Base-by-base conservation (phyloP, 1,140 invertebrate species). In the Procambarus virginalis region DNA sequence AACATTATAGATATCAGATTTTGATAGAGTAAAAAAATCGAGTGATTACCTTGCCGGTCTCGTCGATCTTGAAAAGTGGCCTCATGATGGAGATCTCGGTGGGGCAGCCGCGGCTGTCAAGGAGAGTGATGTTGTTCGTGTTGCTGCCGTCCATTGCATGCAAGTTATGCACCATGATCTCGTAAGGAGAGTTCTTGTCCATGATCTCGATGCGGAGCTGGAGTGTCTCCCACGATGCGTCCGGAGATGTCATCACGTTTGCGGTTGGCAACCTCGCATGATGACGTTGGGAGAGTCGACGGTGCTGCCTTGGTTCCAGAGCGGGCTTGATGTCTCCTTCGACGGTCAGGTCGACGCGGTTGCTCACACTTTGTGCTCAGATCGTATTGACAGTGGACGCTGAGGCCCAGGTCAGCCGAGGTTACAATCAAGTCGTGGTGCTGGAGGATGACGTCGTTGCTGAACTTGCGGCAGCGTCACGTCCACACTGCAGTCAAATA, bases 401-500 rank as follows among this genome's bases (percentile, higher is more conserved):
- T 94, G 17, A 95, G 93, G 2, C 95, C 95, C 17, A 95, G 88
- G 93, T 95, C 95, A 82, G 94, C 93, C 70, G 94, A 94, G 51
- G 95, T 95, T 77, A 95, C 95, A 49, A 95, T 95, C 92, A 94
- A 94, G 90, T 95, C 95, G 91, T 95, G 95, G 91, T 95, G 94
- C 93, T 95, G 93, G 78, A 94, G 93, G 46, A 94, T 92, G 83
- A 94, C 93, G 81, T 94, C 94, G 58, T 93, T 93, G 78, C 93
- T 93, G 91, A 94, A 94, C 84, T 93, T 93, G 94, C 94, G 10
- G 93, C 93, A n/a, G 92, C 92, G 64, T 94, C 94, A 79, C 94
- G 93, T 46, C 93, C 0, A 95, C 94, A 70, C 94, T 93, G 82
- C 94, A 95, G 75, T 93, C 93, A 12, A 12, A 94, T 92, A 86